Percentiles rank a stretch among this genome's conserved stretches.
phyloP scores from a whole-genome alignment of 2,888 invertebrate species.

The Pristionchus japonicus region DNA sequence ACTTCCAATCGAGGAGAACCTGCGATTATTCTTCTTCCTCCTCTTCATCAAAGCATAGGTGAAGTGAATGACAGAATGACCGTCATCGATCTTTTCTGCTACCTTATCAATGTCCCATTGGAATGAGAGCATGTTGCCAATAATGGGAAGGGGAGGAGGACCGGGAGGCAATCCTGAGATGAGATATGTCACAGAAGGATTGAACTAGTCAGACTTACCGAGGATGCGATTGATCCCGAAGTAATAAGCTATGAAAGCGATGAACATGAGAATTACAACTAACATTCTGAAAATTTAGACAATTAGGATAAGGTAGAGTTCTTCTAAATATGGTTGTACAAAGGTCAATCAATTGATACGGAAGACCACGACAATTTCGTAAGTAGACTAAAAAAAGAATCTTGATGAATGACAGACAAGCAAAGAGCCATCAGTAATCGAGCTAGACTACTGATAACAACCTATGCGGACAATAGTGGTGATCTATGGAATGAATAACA shows the following conservation, averaged over 20 bases:
- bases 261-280: background rate
- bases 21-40: background rate
- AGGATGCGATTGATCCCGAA: background rate
- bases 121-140: constrained; percentile 28
- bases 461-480: background rate
- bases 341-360: too few species aligned
- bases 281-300: background rate
- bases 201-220: background rate
- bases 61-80: background rate
- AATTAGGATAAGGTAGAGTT: background rate
- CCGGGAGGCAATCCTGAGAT: background rate
- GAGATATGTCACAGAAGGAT: background rate
- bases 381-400: too few species aligned
- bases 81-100: too few species aligned
- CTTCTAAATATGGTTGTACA: too few species aligned
- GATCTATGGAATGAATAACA: background rate
- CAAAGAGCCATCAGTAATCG: background rate
- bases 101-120: constrained; percentile 22
- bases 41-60: background rate
- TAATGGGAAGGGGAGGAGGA: constrained; percentile 20
- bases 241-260: background rate
- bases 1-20: background rate
- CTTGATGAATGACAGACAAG: too few species aligned
- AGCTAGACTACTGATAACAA: background rate
- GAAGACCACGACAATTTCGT: too few species aligned